A percentile compares a stretch with the other conserved stretches of the same genome.
Conservation (phyloP, 2,113 vertebrate species). For the Cyrtonyx montezumae region DNA sequence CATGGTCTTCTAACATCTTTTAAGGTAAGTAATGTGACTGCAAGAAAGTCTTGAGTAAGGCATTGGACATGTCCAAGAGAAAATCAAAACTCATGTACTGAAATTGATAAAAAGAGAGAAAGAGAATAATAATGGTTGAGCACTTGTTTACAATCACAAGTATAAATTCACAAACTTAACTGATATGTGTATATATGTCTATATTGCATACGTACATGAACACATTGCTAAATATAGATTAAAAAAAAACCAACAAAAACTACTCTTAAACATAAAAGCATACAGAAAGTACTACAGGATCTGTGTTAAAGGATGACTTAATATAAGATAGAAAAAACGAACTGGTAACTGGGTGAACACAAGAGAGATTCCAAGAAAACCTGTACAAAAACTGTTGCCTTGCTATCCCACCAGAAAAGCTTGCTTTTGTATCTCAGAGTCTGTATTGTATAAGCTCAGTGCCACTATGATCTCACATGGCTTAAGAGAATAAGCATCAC, state of each 20-base stretch:
- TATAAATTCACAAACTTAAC: background rate
- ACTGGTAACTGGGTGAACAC: rapidly evolving
- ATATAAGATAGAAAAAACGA: background rate
- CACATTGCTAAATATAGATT: background rate
- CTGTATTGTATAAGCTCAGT: background rate
- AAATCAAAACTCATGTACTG: background rate
- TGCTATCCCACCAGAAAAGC: background rate
- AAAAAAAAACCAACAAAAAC: background rate
- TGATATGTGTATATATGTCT: background rate
- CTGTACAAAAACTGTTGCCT: background rate
- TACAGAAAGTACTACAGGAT: background rate
- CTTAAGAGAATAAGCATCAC: background rate
- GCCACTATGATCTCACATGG: background rate
- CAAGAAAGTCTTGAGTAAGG: background rate
- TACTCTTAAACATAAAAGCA: background rate
- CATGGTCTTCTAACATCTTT: background rate
- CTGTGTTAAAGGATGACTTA: background rate
- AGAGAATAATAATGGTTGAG: background rate
- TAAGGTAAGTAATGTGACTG: background rate
- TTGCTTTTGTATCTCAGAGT: background rate
- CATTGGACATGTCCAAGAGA: background rate
- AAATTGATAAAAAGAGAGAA: background rate
- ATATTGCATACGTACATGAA: background rate
- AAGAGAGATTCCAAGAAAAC: background rate
- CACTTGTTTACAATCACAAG: background rate